These are phyloP conservation scores for Tapirus indicus DNA, from an alignment of 2,797 vertebrate genomes.

Conservation along the genomic window DNA sequence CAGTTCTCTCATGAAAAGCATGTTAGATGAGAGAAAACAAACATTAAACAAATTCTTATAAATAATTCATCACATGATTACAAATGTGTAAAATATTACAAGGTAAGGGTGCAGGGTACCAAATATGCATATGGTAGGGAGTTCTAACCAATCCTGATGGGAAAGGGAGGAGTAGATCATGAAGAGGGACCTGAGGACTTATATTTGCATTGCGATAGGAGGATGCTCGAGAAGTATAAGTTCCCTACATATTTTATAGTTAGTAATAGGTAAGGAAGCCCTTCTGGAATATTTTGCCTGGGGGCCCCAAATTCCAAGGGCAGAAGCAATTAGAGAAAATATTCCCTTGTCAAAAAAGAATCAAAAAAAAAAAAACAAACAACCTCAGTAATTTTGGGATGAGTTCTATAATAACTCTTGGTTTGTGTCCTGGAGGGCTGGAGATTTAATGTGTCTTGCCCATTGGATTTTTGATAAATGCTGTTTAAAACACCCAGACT, in stretches of 20 bases:
- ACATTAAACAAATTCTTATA: background rate
- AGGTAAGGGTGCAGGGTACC: background rate
- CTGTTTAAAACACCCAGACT: background rate
- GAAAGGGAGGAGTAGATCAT: background rate
- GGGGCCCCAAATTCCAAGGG: background rate
- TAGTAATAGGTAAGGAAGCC: background rate
- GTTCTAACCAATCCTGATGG: background rate
- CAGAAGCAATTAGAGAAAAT: background rate
- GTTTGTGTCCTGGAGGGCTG: background rate
- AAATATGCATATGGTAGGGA: no score
- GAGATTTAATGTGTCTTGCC: background rate
- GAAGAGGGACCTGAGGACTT: background rate
- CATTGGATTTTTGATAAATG: constrained; percentile 41
- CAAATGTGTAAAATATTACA: background rate
- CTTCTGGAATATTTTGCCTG: background rate
- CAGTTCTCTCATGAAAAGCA: background rate
- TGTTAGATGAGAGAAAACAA: background rate
- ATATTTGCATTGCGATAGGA: background rate
- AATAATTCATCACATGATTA: background rate
- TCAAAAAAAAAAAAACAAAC: background rate
- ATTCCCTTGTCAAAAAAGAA: background rate
- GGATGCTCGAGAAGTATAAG: background rate
- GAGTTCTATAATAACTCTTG: constrained; percentile 22
- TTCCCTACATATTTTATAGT: background rate
- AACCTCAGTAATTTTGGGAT: background rate